Base-by-base conservation (phyloP, 2,888 invertebrate genomes). In the Neria commutata region DNA sequence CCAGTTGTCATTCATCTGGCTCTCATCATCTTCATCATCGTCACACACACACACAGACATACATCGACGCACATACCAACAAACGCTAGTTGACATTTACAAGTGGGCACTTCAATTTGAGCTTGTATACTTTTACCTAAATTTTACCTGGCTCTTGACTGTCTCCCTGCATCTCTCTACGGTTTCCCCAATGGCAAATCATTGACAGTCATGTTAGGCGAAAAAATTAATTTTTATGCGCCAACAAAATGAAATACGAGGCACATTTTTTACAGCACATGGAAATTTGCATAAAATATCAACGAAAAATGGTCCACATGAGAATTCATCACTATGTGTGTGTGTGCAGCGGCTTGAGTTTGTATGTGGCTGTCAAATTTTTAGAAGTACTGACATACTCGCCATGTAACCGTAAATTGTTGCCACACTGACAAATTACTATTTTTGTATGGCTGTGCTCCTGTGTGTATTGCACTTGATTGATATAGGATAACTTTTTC, bases 261-360 rank as follows among this genome's bases (percentile, higher is more conserved):
- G 45, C 23, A 21, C 55, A 42, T 52, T 73, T 50, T 67, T 71
- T 74, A 71, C 75, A 74, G 74, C 75, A 67, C 69, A 70, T 74
- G 71, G 66, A 75, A 75, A 73, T 73, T 73, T 73, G 74, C 75
- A 75, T 73, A 75, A 70, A 72, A 73, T 73, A 74, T 73, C 72
- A 69, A 71, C 71, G 72, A 75, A 73, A 58, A 63, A 61, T 58
- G 57, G 40, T 56, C 42, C 37, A 11, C 42, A 42, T 42, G 25
- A 50, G 34, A 19, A 34, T 34, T 62, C 48, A 63, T 56, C 57
- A 60, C 65, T 29, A 26, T 8, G 2, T 19, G 11, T 45, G 21
- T 14, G 4, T 3, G 42, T 21, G 5, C 21, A 21, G 17, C 4
- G 17, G 19, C 4, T 5, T 21, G 42, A 5, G 3, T 3, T 42